Evolutionary conservation across 2,888 invertebrate genomes (phyloP), one percentile per base, ranked within the genome.

Genomic region (Himalopsyche tibetana): DNA sequence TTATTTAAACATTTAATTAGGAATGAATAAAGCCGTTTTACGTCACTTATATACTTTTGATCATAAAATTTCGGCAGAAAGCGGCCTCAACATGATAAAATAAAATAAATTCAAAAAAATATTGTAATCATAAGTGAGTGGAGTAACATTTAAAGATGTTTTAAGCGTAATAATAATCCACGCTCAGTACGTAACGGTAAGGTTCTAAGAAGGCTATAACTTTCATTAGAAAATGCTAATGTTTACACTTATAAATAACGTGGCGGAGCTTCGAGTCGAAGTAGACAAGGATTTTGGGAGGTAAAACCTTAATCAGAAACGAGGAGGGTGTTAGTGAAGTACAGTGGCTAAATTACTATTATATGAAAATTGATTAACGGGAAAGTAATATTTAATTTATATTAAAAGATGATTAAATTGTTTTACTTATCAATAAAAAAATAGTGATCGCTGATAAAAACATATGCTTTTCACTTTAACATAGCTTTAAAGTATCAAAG

Each of bases 191-290:
- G 15, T 40, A 81, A 81, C 82, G 51, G 63, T 81, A 63, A 84
- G 84, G 80, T 80, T 42, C 56, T 84, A 63, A 88, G 88, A 85
- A 86, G 87, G 88, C 84, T 87, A 88, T 88, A 88, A 88, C 86
- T 87, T 87, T 88, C 88, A 88, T 88, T 88, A 88, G 88, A 88
- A 88, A 88, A 88, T 88, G 88, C 88, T 88, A 88, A 88, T 88
- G 87, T 88, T 88, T 88, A 88, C 88, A 88, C 87, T 88, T 88
- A 88, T 88, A 88, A 88, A 88, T 88, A 88, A 88, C 85, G 87
- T 85, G 83, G 56, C 84, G 86, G 56, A 82, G 85, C 85, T 84
- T 45, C 85, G 63, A 63, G 63, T 63, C n/a, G 40, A 45, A 19
- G 19, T 12, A 80, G 45, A 80, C 80, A 36, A 80, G 80, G 63